Conservation (phyloP, 30 jellyfish, hydroid and myxozoan species). For the Catostylus mosaicus region DNA sequence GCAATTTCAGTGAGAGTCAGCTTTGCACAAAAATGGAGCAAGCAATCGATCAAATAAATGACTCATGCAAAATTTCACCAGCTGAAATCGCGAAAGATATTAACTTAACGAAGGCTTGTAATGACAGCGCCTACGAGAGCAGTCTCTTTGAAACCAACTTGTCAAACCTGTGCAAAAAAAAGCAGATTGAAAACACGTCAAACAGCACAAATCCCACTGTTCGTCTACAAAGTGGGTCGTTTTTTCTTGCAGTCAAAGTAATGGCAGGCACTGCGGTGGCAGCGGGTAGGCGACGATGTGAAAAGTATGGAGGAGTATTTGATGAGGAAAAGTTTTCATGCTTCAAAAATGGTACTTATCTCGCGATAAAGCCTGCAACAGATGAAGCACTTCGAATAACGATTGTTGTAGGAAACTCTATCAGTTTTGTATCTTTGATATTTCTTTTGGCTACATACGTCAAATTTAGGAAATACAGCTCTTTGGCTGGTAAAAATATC, state of each 20-base stretch:
- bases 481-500: conserved; percentile 40
- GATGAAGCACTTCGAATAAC: conserved; percentile 12
- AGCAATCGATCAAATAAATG: background rate
- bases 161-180: background rate
- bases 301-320: conserved; percentile 33
- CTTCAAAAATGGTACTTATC: conserved; percentile 17
- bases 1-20: background rate
- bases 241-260: conserved; percentile 43
- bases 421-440: conserved; percentile 14
- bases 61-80: conserved; percentile 1
- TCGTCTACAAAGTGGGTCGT: background rate
- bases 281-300: conserved; percentile 31
- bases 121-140: background rate
- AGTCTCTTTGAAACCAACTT: background rate
- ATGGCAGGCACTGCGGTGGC: conserved; percentile 25
- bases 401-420: conserved; percentile 12
- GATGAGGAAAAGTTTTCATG: conserved; percentile 20
- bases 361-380: background rate
- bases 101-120: background rate
- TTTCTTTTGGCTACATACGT: conserved; percentile 12
- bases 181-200: background rate
- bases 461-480: background rate
- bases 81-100: background rate
- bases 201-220: background rate
- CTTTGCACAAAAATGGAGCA: conserved; percentile 14